Conservation (phyloP, 2,113 vertebrate species). For the Paratilapia polleni region DNA sequence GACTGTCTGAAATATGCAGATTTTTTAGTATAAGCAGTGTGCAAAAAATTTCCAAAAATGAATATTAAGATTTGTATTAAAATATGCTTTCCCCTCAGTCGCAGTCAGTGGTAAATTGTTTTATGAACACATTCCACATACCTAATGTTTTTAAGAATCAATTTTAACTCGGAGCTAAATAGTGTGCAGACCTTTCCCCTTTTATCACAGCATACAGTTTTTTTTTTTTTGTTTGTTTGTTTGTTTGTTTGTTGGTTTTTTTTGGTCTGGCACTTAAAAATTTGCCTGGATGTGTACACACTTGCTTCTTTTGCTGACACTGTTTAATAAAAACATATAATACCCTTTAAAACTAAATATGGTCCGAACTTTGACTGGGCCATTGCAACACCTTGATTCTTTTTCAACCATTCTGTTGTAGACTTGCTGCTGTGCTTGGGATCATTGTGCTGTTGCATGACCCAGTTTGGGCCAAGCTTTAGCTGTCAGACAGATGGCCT, state of each 20-base stretch:
- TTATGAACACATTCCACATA: background rate
- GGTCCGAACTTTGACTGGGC: rapidly evolving
- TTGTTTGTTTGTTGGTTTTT: no score
- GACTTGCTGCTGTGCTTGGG: background rate
- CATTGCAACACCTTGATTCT: background rate
- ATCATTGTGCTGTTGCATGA: background rate
- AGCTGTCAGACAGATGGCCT: background rate
- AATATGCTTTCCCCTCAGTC: background rate
- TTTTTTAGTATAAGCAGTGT: background rate
- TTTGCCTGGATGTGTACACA: no score
- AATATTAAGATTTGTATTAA: background rate
- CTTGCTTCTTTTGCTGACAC: background rate
- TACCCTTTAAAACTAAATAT: background rate
- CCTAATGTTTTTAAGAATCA: no score
- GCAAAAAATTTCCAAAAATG: no score
- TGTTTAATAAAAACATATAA: background rate
- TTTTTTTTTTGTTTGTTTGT: background rate
- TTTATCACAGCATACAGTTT: background rate
- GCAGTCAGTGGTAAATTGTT: background rate
- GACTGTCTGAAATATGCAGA: background rate
- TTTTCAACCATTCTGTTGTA: background rate
- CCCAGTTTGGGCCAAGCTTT: no score
- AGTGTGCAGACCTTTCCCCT: no score
- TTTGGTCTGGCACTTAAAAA: background rate
- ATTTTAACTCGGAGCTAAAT: no score